These are phyloP conservation scores for Schizothorax lantsangensis DNA, from an alignment of 2,797 vertebrate genomes.

Conservation along the genomic window DNA sequence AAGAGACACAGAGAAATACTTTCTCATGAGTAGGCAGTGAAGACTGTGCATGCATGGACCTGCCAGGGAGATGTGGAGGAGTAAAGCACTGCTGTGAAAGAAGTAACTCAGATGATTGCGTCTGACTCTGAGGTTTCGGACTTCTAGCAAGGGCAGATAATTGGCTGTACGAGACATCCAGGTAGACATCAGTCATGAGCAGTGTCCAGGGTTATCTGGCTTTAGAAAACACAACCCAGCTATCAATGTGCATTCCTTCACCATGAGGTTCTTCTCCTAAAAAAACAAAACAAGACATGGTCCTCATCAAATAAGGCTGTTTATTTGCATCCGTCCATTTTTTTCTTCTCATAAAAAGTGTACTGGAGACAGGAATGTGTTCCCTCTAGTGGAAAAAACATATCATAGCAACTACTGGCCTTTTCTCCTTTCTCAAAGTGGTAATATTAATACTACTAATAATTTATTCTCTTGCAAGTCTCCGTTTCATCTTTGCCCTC, in stretches of 20 bases:
- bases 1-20: constrained; percentile 54
- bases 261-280: not conserved
- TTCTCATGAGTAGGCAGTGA: constrained; percentile 60
- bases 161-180: constrained; percentile 6
- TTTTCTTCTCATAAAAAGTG: not conserved
- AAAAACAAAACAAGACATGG: not conserved
- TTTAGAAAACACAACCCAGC: not conserved
- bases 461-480: not conserved
- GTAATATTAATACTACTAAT: not conserved
- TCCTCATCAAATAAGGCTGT: constrained; percentile 14
- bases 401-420: constrained; percentile 17
- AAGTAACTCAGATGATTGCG: constrained; percentile 9
- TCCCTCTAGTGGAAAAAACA: constrained; percentile 50
- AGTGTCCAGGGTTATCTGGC: not conserved
- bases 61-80: constrained; percentile 49
- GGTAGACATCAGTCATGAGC: not conserved
- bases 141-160: constrained; percentile 8
- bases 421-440: not conserved
- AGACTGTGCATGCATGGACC: constrained; percentile 57
- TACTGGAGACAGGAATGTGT: constrained; percentile 15
- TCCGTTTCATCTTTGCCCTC: not conserved
- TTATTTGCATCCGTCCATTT: not conserved
- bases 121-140: constrained; percentile 4
- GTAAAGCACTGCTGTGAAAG: constrained; percentile 23
- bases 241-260: constrained; percentile 22